Base-by-base conservation (phyloP, 2,888 invertebrate genomes). In the Eucriotettix oculatus region DNA sequence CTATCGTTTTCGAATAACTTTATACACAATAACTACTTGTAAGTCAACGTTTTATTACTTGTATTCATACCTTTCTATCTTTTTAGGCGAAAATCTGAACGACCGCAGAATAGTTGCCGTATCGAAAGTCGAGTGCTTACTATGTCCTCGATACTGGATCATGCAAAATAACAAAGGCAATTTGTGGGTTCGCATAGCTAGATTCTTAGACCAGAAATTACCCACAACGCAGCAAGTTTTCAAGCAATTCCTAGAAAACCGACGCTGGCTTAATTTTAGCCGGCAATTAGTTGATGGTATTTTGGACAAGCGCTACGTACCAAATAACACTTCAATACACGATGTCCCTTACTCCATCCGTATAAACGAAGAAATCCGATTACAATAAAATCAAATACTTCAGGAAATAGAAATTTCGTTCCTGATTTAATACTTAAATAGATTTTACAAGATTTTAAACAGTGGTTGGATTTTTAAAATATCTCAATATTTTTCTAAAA, bases 101-200 rank as follows among this genome's bases (percentile, higher is more conserved):
- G 80, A 85, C 68, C 79, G 87, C 14, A 78, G 84, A 9, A 80
- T 88, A 41, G 76, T 87, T 58, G 83, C 87, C 0, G 69, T 79
- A 53, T 80, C 79, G 1, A 78, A 77, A 0, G 81, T 84, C 9
- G 79, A 79, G 65, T 86, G 86, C 66, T 75, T 88, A 68, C 71
- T 85, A 48, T 71, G 88, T 60, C 88, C 88, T 0, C 79, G 81
- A 63, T 82, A 83, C 67, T 87, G 85, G 82, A 73, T 88, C 16
- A 68, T 83, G 52, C 81, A 84, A 65, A 79, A 80, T 55, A 84
- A 83, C 68, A 78, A 78, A 0, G 81, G 80, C 10, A 82, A 84
- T 66, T 80, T 84, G 52, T 85, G 85, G 84, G 76, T 78, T 41
- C 76, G 81, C 42, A 80, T 84, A 42, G 75, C 77, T 65, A 76